Evolutionary conservation across 2,797 vertebrate genomes (phyloP).

Genomic region (Chanos chanos): DNA sequence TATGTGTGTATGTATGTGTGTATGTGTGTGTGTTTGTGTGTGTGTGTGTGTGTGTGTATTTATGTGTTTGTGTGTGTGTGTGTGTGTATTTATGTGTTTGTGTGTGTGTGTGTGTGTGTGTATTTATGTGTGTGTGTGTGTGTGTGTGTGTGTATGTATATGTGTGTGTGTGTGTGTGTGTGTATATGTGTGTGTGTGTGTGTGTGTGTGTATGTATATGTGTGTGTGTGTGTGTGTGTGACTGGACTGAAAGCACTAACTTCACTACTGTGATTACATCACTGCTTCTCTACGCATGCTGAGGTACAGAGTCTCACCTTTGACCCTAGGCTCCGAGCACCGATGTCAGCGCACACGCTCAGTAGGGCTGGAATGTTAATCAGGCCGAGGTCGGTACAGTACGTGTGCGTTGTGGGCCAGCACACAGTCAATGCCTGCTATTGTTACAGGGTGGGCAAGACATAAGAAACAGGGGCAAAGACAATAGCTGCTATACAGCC

Average conservation of each 20-base stretch:
- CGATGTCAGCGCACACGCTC: conserved; percentile 10
- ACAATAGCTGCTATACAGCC: background rate
- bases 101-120: background rate
- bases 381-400: conserved; percentile 37
- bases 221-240: no score
- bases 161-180: no score
- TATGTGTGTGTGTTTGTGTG: background rate
- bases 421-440: background rate
- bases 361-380: conserved; percentile 31
- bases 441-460: background rate
- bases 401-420: background rate
- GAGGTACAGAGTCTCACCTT: background rate
- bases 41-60: background rate
- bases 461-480: background rate
- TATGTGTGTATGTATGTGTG: background rate
- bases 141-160: no score
- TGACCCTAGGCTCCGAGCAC: background rate
- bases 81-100: background rate
- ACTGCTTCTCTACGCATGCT: background rate
- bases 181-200: no score
- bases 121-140: background rate
- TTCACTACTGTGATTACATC: no score
- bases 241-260: no score
- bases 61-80: background rate
- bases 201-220: no score